These are phyloP conservation scores for Epiblema foenella DNA, from an alignment of 2,888 invertebrate species.

Conservation along the genomic window DNA sequence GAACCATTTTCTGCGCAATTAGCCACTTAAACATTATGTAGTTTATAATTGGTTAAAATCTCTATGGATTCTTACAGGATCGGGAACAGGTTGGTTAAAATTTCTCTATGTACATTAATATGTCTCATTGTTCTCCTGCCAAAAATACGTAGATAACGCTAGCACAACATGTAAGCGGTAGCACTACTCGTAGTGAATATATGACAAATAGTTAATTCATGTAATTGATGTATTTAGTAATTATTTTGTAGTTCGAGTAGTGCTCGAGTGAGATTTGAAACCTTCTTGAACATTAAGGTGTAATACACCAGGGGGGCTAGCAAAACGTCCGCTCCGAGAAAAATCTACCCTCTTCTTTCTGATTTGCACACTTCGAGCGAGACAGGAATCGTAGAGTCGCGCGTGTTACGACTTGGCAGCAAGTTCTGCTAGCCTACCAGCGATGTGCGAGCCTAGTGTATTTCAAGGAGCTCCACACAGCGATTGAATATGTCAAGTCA, in stretches of 20 bases:
- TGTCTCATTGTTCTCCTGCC: background rate
- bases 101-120: background rate
- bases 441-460: too few relatives aligned
- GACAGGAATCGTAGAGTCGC: too few relatives aligned
- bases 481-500: too few relatives aligned
- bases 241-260: background rate
- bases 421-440: too few relatives aligned
- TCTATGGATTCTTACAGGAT: background rate
- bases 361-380: too few relatives aligned
- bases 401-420: too few relatives aligned
- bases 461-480: too few relatives aligned
- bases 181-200: background rate
- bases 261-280: too few relatives aligned
- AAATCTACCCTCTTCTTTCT: too few relatives aligned
- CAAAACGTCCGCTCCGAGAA: too few relatives aligned
- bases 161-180: background rate
- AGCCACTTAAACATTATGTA: background rate
- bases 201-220: background rate
- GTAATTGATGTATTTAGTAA: background rate
- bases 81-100: background rate
- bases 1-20: background rate
- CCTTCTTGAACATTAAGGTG: background rate
- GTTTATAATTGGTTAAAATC: background rate
- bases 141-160: background rate
- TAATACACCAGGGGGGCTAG: too few relatives aligned